These are phyloP conservation scores for Troides aeacus DNA, from an alignment of 2,888 invertebrate genomes.

Conservation along the genomic window DNA sequence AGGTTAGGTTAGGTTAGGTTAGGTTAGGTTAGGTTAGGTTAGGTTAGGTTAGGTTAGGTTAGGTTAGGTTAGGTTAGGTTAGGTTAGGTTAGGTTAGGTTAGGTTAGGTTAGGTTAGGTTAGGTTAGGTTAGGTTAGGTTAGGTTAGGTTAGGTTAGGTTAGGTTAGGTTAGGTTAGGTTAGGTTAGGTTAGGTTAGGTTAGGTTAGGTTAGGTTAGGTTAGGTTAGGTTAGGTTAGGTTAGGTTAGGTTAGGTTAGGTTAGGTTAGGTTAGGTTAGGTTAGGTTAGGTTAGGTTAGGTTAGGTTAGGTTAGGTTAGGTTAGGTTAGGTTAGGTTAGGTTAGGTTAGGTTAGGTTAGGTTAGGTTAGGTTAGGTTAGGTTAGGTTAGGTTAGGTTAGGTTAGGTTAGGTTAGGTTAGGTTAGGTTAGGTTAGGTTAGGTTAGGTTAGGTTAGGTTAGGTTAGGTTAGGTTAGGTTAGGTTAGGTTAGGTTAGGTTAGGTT, in stretches of 20 bases:
- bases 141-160: constrained; percentile 29
- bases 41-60: constrained; percentile 27
- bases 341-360: constrained; percentile 5
- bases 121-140: constrained; percentile 32
- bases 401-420: constrained; percentile 5
- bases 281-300: constrained; percentile 5
- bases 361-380: constrained; percentile 5
- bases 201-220: constrained; percentile 5
- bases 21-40: constrained; percentile 28
- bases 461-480: constrained; percentile 5
- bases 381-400: constrained; percentile 5
- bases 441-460: constrained; percentile 5
- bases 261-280: constrained; percentile 5
- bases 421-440: constrained; percentile 5
- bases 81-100: constrained; percentile 20
- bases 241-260: constrained; percentile 5
- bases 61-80: constrained; percentile 26
- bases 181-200: constrained; percentile 17
- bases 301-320: constrained; percentile 5
- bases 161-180: constrained; percentile 26
- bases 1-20: constrained; percentile 28
- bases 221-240: constrained; percentile 5
- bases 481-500: constrained; percentile 5
- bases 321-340: constrained; percentile 5
- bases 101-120: constrained; percentile 18